Base-by-base conservation (phyloP, 2,797 vertebrate genomes). In the Enteromius afrohamiltoni region DNA sequence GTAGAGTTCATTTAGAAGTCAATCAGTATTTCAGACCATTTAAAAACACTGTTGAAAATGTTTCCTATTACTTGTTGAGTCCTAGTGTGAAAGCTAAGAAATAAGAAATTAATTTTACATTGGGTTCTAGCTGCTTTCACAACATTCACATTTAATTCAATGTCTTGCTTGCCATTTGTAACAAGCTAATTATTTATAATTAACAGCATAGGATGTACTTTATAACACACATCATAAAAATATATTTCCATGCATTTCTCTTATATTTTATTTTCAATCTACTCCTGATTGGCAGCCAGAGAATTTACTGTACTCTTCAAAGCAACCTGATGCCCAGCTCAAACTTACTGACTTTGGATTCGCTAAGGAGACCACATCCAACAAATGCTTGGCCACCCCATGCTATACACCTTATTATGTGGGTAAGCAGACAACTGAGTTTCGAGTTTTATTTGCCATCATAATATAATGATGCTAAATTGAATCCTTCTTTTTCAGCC, bases 301-400 rank as follows among this genome's bases (percentile, higher is more conserved):
- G 89, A 97, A 97, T 87, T 94, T 97, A 81, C 85, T 97, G n/a
- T 97, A 97, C 89, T 96, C 96, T 29, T 96, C 96, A 77, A 96
- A 96, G 86, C 93, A 93, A 49, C 93, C 95, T 78, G 96, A 95
- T 0, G 93, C 96, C 21, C 91, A 96, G 69, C 91, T 97, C 64
- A 97, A 97, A 31, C 95, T 97, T 88, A 97, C 96, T 0, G 97
- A 97, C 88, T 97, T 97, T 67, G 96, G 97, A 86, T 97, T 97
- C 83, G 97, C 96, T 86, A 97, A 97, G 91, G 96, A 97, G 91
- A 97, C 96, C 80, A 96, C 96, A 84, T 94, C 95, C 2, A 95
- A 95, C 90, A 97, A 96, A 91, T 96, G 96, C 4, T 70, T 97
- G 91, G 95, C 95, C 80, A 97, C 97, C 0, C 97, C 97, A 0